These are phyloP conservation scores for Catotricha subobsoleta DNA, from an alignment of 2,888 invertebrate genomes.

Conservation along the genomic window DNA sequence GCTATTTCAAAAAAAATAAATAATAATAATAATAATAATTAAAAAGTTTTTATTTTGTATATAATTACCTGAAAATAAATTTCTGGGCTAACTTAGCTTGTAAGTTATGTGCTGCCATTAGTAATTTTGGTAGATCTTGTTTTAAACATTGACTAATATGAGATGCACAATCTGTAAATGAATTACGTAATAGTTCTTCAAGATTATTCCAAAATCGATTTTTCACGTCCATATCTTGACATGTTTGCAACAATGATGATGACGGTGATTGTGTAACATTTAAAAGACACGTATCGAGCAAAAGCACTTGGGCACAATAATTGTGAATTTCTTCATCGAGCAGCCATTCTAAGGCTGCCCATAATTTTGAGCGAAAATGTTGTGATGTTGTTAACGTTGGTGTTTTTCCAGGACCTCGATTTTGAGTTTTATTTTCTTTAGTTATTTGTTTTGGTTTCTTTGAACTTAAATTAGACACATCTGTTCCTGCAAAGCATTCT, in stretches of 20 bases:
- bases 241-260: conserved; percentile 32
- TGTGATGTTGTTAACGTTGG: conserved; percentile 34
- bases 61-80: conserved; percentile 20
- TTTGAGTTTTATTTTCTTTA: conserved; percentile 28
- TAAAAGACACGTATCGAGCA: background rate
- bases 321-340: conserved; percentile 58
- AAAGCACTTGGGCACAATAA: conserved; percentile 41
- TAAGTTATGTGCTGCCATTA: conserved; percentile 21
- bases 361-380: conserved; percentile 45
- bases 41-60: background rate
- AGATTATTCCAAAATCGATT: conserved; percentile 35
- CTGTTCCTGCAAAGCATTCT: conserved; percentile 28
- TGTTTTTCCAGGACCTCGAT: conserved; percentile 32
- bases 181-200: conserved; percentile 29
- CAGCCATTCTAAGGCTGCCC: conserved; percentile 76
- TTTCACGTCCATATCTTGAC: conserved; percentile 27
- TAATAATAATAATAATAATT: background rate
- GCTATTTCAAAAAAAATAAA: background rate
- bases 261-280: background rate
- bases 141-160: conserved; percentile 27
- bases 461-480: conserved; percentile 27
- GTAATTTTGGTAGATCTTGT: conserved; percentile 25
- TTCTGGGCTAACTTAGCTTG: conserved; percentile 18
- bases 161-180: conserved; percentile 22
- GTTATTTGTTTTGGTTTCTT: conserved; percentile 32